Base-by-base conservation (phyloP, 2,113 vertebrate genomes). In the Ibidorhyncha struthersii region DNA sequence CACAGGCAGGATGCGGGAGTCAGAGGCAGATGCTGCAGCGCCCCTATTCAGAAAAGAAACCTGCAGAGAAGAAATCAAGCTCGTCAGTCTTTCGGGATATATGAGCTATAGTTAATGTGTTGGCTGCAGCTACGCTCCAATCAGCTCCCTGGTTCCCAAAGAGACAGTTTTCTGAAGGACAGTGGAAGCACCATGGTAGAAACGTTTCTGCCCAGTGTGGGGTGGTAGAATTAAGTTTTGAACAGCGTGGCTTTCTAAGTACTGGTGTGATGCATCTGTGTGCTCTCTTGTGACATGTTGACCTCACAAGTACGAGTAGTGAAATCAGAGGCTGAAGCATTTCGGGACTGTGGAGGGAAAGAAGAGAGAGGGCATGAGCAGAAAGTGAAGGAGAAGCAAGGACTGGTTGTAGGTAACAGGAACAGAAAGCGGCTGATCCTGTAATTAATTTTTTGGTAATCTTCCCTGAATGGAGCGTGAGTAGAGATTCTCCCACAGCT, bases 61-160 rank as follows among this genome's bases (percentile, higher is more conserved):
- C 34, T 47, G 61, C n/a, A 66, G 3, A 47, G 29, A 63, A 40
- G 8, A 25, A 49, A 62, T 17, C 15, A 41, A 56, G 5, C 15
- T 14, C 3, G 1, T 19, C 8, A 19, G 18, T 45, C 45, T 23
- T 40, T 61, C 38, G 47, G 50, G 17, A 45, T 43, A 32, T 14
- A 10, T 43, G n/a, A 70, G 27, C 36, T 79, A 6, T 2, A 63
- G 29, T 2, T 52, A 26, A 7, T 0, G 1, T 6, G 2, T 53
- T 73, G 22, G 15, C 12, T 29, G 29, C 1, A 4, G 19, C 58
- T 55, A 2, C 0, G 0, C 41, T 92, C 22, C 36, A 14, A 6
- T 26, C 34, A 49, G 61, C 38, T 86, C 26, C 65, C 41, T 0
- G 0, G 2, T 45, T 72, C 21, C 45, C 23, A 50, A 29, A 43